phyloP scores from a whole-genome alignment of 2,113 vertebrate species.

The Macroglossus sobrinus region DNA sequence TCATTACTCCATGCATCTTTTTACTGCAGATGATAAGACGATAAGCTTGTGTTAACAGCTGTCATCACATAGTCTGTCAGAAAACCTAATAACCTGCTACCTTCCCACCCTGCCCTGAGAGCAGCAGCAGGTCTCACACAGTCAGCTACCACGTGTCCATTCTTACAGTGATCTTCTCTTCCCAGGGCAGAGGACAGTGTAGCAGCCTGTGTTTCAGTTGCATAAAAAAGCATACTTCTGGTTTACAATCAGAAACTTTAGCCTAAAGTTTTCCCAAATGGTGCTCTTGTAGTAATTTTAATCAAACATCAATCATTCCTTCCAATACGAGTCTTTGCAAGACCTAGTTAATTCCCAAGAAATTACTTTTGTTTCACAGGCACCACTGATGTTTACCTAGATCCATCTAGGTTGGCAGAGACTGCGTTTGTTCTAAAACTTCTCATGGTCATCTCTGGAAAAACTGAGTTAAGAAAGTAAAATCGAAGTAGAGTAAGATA shows the following conservation, averaged over 20 bases:
- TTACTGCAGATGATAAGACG: neutral
- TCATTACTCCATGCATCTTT: accelerated
- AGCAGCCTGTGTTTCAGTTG: neutral
- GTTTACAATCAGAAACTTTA: neutral
- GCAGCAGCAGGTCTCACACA: neutral
- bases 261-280: neutral
- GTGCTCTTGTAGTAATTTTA: too few relatives aligned
- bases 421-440: neutral
- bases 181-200: neutral
- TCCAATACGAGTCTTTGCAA: neutral
- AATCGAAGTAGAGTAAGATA: neutral
- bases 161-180: neutral
- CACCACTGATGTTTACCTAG: neutral
- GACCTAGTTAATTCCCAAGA: neutral
- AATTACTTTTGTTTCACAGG: neutral
- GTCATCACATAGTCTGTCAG: neutral
- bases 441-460: neutral
- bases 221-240: neutral
- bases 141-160: neutral
- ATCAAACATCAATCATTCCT: neutral
- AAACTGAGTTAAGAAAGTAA: neutral
- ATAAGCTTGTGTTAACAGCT: neutral
- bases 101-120: neutral
- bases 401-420: neutral
- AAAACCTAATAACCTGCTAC: neutral